Base-by-base conservation (phyloP, 2,113 vertebrate genomes). In the Galbula dea region DNA sequence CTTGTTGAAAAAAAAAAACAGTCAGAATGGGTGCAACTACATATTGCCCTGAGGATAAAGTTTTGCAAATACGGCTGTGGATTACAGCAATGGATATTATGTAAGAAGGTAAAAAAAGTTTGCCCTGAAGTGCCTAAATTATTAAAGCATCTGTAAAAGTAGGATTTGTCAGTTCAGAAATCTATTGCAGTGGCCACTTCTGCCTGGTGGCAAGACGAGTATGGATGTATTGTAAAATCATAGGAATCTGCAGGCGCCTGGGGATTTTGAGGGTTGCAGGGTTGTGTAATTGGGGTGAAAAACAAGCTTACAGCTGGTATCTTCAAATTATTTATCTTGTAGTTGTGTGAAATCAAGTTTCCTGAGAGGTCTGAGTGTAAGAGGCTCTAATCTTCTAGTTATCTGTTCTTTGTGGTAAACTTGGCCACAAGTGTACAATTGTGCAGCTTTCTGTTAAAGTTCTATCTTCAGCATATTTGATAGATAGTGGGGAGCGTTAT, bases 111-210 rank as follows among this genome's bases (percentile, higher is more conserved):
- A 23, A 73, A 43, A 73, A 43, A 75, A 52, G 37, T 71, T 72
- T 94, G 72, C 91, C 94, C 94, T 92, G 83, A 93, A 77, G 80
- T 86, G 59, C 76, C 54, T 59, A 67, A 88, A 71, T 81, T 94
- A 86, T 83, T 71, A 76, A 86, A 88, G 61, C 68, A 46, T 77
- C 88, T 62, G 24, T 55, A 83, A 58, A 81, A 92, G 32, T n/a
- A 63, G 51, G 20, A 58, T 81, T 86, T 83, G 39, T 62, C 41
- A 77, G 59, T 90, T 66, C 43, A 52, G 46, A 81, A 86, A 17
- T 14, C 52, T 83, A 84, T 81, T 90, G 65, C 52, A 63, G 8
- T 62, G 61, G 71, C 83, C 43, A 1, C 8, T 78, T 81, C 36
- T 86, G 73, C 63, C 65, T 52, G 63, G 76, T 30, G 52, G 61